Evolutionary conservation across 2,797 vertebrate genomes (phyloP).

Genomic region (Crocodylus rhombifer): DNA sequence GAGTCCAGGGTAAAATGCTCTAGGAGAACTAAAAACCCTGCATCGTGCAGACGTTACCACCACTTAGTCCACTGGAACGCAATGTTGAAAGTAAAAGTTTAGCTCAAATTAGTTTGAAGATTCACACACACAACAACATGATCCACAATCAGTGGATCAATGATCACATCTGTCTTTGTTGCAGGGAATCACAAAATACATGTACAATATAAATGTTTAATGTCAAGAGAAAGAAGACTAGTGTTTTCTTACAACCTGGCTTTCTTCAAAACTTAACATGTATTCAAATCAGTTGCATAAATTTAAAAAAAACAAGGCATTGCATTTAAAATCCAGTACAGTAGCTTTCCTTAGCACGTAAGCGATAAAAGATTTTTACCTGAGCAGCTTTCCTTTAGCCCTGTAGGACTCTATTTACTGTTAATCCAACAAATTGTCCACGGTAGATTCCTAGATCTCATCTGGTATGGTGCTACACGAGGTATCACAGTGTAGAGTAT

Average conservation of each 20-base stretch:
- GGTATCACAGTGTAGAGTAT: not conserved
- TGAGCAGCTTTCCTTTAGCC: constrained; percentile 27
- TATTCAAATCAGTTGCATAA: not conserved
- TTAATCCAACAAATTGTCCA: constrained; percentile 60
- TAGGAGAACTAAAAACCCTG: constrained; percentile 35
- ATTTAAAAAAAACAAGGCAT: not conserved
- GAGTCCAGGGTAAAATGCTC: constrained; percentile 24
- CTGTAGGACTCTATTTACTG: not conserved
- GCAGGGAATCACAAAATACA: not conserved
- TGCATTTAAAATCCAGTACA: not conserved
- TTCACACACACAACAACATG: not conserved
- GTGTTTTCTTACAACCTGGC: not conserved
- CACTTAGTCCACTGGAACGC: constrained; percentile 44
- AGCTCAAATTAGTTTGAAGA: not conserved
- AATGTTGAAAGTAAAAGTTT: not conserved
- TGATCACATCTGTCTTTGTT: not conserved
- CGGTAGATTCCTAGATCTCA: constrained; percentile 4
- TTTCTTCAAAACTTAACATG: not conserved
- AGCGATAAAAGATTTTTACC: not conserved
- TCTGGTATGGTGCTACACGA: accelerated
- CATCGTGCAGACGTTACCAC: constrained; percentile 27
- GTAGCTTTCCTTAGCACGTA: not conserved
- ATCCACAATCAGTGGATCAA: constrained; percentile 29
- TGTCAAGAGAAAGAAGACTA: constrained; percentile 23
- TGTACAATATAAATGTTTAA: constrained; percentile 12